These are phyloP conservation scores for Thripadectes ignobilis DNA, from an alignment of 2,797 vertebrate species.

Conservation along the genomic window DNA sequence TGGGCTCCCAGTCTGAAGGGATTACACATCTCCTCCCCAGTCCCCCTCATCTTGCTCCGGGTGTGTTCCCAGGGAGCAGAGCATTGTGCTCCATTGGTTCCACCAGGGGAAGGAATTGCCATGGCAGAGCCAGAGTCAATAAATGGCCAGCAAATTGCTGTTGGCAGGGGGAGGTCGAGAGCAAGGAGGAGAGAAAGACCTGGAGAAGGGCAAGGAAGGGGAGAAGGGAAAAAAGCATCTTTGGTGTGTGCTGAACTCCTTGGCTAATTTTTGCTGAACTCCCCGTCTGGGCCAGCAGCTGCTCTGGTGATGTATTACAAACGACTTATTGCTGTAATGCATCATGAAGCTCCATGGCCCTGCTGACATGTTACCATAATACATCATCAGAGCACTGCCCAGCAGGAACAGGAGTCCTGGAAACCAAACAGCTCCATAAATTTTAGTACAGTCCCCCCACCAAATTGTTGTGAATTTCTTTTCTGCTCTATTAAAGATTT, in stretches of 20 bases:
- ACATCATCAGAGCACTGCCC: constrained; percentile 73
- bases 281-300: constrained; percentile 49
- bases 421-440: constrained; percentile 72
- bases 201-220: neutral
- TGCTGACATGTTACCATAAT: constrained; percentile 72
- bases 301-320: constrained; percentile 70
- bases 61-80: neutral
- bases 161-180: neutral
- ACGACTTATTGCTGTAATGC: constrained; percentile 73
- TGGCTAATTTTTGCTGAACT: constrained; percentile 1
- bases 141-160: constrained; percentile 31
- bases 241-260: neutral
- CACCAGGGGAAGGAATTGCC: constrained; percentile 35
- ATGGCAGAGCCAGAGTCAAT: constrained; percentile 18
- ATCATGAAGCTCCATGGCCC: constrained; percentile 70
- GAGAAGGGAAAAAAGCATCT: constrained; percentile 6
- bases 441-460: neutral
- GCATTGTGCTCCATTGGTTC: constrained; percentile 22
- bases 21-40: neutral
- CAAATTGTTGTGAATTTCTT: constrained; percentile 66
- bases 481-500: constrained; percentile 73
- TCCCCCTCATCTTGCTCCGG: neutral
- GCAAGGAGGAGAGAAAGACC: neutral
- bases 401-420: constrained; percentile 70
- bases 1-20: neutral